phyloP scores from a whole-genome alignment of 2,797 vertebrate species.

The Melanotaenia maccullochi region DNA sequence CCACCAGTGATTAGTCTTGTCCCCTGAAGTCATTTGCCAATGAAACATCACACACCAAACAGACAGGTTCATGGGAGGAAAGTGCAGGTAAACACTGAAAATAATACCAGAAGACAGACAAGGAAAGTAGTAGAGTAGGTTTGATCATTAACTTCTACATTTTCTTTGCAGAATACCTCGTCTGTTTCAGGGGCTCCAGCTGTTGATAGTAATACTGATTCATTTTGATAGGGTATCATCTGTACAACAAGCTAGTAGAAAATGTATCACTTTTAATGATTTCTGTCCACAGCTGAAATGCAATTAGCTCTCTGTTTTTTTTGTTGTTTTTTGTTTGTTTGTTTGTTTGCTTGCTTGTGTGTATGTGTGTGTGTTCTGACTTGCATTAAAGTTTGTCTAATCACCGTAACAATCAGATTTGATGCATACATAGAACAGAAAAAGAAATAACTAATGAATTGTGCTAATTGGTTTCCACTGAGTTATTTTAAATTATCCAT shows the following conservation, averaged over 20 bases:
- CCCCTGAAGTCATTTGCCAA: conserved; percentile 3
- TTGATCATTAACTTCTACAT: background rate
- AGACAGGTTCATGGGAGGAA: conserved; percentile 1
- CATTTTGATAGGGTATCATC: background rate
- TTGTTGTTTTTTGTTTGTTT: too few species aligned
- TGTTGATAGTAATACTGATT: background rate
- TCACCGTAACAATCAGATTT: too few species aligned
- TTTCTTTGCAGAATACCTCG: background rate
- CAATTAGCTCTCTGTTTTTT: too few species aligned
- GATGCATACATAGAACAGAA: background rate
- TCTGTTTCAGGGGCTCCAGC: background rate
- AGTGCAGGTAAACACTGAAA: conserved; percentile 8
- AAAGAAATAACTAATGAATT: background rate
- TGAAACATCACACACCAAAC: conserved; percentile 2
- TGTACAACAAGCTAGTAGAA: too few species aligned
- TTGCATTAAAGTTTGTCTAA: background rate
- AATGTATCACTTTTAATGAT: too few species aligned
- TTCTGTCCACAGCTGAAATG: too few species aligned
- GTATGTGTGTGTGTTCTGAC: too few species aligned
- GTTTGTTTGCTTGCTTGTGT: too few species aligned
- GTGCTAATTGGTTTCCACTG: background rate
- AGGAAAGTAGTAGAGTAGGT: background rate
- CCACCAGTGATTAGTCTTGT: conserved; percentile 36
- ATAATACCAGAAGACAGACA: background rate
- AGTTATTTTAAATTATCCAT: background rate